Base-by-base conservation (phyloP, 2,888 invertebrate genomes). In the Diploptera punctata region DNA sequence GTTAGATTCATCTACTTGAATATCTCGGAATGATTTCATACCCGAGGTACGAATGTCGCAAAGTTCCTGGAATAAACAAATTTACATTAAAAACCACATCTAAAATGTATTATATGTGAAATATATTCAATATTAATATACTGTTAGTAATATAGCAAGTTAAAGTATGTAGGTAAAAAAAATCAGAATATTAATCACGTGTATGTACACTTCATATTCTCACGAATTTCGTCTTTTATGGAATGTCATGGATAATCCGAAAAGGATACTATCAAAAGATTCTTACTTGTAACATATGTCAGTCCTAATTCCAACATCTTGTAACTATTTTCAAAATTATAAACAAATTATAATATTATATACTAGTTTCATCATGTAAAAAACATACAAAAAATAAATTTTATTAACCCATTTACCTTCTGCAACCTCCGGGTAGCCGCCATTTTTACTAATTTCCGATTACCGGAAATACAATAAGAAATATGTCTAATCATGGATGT, bases 1-100 rank as follows among this genome's bases (percentile, higher is more conserved):
- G 86, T 99, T 99, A 62, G 92, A 88, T 81, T 98, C 98, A 83
- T 98, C 97, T 75, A 97, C 96, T 84, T 93, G 93, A 78, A 99
- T 96, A 82, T 97, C 97, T 80, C 95, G 90, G 85, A 98, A 98
- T 75, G 93, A 93, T 84, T 92, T 93, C 79, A 94, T 85, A 73
- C 93, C 93, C 68, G 94, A 93, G 79, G 91, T 91, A 81, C 93
- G 89, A 79, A 98, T 91, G 84, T 98, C 98, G 79, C 91, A 91
- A 78, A 98, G 86, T 87, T 98, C 98, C 95, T 98, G 83, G 72
- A 87, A 88, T 79, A 76, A 77, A 76, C 77, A 78, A 54, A 10
- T 65, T 21, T 18, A 16, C 43, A 31, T 18, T 69, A 29, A 7
- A 16, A 3, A 29, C 26, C 31, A 19, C 9, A 19, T n/a, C 1